Conservation (phyloP, 2,797 vertebrate genomes). For the Semaprochilodus insignis region DNA sequence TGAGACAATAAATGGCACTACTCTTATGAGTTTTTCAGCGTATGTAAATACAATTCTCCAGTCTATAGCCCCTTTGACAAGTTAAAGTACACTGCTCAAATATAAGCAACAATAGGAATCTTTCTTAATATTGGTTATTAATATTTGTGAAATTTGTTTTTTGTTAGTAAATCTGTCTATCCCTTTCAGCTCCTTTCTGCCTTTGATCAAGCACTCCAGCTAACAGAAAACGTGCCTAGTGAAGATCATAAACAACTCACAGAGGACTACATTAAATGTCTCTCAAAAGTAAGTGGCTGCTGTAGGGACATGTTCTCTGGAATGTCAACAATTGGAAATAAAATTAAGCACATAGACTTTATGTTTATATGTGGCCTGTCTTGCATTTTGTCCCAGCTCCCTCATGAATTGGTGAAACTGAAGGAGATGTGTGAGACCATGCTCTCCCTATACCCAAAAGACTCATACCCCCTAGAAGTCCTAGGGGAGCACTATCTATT, state of each 20-base stretch:
- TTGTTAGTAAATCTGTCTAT: not conserved
- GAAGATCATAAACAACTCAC: slow-evolving; percentile 87
- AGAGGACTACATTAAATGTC: slow-evolving; percentile 85
- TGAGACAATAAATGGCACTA: no score
- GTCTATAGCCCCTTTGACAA: no score
- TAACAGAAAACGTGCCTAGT: slow-evolving; percentile 81
- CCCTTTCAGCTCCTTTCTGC: slow-evolving; percentile 86
- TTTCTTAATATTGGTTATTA: not conserved
- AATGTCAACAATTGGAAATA: not conserved
- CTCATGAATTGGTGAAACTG: slow-evolving; percentile 83
- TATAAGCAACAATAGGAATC: no score
- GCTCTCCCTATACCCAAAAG: slow-evolving; percentile 82
- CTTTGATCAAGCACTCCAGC: slow-evolving; percentile 86
- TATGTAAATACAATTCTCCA: no score
- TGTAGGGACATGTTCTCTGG: not conserved
- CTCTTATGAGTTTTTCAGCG: no score
- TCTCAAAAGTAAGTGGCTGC: slow-evolving; percentile 86
- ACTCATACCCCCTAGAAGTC: slow-evolving; percentile 86
- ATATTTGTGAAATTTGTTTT: not conserved
- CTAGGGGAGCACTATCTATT: slow-evolving; percentile 86
- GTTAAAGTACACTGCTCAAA: no score
- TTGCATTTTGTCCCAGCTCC: slow-evolving; percentile 73
- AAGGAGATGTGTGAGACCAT: slow-evolving; percentile 87
- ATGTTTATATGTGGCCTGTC: slow-evolving; percentile 4
- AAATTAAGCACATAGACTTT: not conserved